These are phyloP conservation scores for Bombus confusus DNA, from an alignment of 1,140 invertebrate genomes.

Conservation along the genomic window DNA sequence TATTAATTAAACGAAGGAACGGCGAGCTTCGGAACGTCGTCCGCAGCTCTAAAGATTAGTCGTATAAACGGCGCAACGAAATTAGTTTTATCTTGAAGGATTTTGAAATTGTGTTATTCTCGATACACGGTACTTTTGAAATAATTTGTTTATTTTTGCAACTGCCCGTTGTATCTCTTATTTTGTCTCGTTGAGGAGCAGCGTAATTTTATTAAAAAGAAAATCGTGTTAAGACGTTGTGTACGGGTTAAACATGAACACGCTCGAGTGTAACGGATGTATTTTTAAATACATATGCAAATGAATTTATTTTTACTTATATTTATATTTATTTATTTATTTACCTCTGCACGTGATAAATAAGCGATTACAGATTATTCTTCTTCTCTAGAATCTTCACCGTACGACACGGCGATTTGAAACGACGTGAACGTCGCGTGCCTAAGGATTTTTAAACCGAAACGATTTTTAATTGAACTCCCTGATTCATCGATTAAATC, in stretches of 20 bases:
- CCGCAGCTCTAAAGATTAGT: background rate
- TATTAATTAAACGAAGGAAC: slow-evolving; percentile 30
- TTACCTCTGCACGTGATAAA: too few species aligned
- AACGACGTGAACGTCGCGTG: too few species aligned
- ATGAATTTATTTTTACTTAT: too few species aligned
- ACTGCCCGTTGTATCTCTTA: background rate
- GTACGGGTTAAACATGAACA: background rate
- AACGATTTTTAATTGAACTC: background rate
- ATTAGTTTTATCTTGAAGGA: background rate
- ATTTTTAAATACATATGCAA: too few species aligned
- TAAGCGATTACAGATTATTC: too few species aligned
- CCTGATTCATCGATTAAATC: background rate
- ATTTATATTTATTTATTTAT: too few species aligned
- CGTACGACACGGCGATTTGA: too few species aligned
- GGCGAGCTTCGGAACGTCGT: background rate
- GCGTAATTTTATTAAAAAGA: background rate
- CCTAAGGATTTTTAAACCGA: too few species aligned
- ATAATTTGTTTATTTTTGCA: background rate
- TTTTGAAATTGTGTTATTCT: background rate
- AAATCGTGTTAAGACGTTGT: background rate
- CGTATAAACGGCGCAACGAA: background rate
- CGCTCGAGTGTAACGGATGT: too few species aligned
- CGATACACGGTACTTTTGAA: too few species aligned
- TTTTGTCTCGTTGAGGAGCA: fast-evolving
- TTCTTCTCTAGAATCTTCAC: too few species aligned